Base-by-base conservation (phyloP, 2,797 vertebrate genomes). In the Valencia hispanica region DNA sequence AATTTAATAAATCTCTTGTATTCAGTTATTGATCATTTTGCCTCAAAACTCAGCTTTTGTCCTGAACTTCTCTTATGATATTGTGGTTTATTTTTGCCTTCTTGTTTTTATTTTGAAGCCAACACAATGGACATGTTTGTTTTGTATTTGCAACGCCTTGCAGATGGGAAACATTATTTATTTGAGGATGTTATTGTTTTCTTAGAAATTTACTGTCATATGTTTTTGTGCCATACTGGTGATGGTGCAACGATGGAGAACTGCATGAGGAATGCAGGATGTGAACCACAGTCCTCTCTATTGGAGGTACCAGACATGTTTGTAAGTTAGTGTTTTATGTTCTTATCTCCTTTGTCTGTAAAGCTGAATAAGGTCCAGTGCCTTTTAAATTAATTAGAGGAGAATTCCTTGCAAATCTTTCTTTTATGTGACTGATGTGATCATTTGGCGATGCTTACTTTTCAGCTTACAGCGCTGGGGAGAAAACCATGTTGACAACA, bases 341-440 rank as follows among this genome's bases (percentile, higher is more conserved):
- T 80, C 70, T 75, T 68, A 48, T 72, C 53, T 7, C 18, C 32
- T 78, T 59, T 25, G 55, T 83, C 32, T 81, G 50, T 76, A 55
- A 1, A 47, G 57, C 32, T 47, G 45, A 79, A 74, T 47, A 59
- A 90, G 86, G 88, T 90, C 75, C 78, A 83, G 90, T 92, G 92
- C 89, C 88, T 92, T 86, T 77, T 48, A 45, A 55, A 78, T 69
- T n/a, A 39, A 10, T 47, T 48, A 9, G 36, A 51, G 43, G 45
- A 70, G 65, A 63, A 50, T 32, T 74, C 5, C 30, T 25, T 43
- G 39, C 39, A 17, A 48, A 7, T 30, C n/a, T 12, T 18, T 48
- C 57, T 45, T 6, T 66, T 34, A n/a, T 47, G 57, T 66, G 36
- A 34, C 18, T 34, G 20, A 17, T 18, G 45, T 34, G 48, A 71